Conservation (phyloP, 2,888 invertebrate genomes). For the Diloba caeruleocephala region DNA sequence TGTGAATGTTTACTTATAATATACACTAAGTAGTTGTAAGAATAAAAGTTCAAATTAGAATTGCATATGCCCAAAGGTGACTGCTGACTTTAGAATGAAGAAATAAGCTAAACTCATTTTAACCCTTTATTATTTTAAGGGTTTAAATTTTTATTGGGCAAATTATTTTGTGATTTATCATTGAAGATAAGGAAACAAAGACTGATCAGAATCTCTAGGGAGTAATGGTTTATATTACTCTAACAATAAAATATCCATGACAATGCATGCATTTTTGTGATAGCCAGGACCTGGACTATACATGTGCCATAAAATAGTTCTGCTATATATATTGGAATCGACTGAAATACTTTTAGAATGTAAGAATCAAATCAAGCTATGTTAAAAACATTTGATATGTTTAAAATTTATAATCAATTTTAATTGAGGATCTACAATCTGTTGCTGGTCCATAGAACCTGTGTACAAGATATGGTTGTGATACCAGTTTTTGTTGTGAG, state of each 20-base stretch:
- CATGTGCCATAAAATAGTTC: conserved; percentile 68
- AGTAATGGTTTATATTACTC: conserved; percentile 47
- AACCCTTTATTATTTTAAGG: conserved; percentile 49
- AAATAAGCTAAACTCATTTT: conserved; percentile 43
- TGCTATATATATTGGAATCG: conserved; percentile 53
- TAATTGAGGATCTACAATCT: conserved; percentile 37
- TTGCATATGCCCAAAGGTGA: conserved; percentile 54
- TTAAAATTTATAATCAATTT: conserved; percentile 22
- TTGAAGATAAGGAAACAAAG: conserved; percentile 65
- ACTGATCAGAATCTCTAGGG: conserved; percentile 75
- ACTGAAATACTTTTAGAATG: conserved; percentile 63
- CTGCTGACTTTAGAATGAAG: conserved; percentile 32
- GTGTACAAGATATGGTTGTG: conserved; percentile 57
- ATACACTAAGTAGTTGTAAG: conserved; percentile 50
- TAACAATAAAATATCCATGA: conserved; percentile 65
- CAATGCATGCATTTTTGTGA: conserved; percentile 68
- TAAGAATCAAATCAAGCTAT: conserved; percentile 52
- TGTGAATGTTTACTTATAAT: conserved; percentile 42
- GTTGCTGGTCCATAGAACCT: conserved; percentile 41
- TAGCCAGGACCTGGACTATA: conserved; percentile 65
- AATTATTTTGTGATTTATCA: conserved; percentile 43
- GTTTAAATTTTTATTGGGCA: conserved; percentile 37
- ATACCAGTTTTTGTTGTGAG: conserved; percentile 53
- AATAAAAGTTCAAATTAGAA: conserved; percentile 72
- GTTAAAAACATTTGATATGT: conserved; percentile 23